Percentiles rank a stretch among this genome's conserved stretches.
These are phyloP conservation scores for Sarcoramphus papa DNA, from an alignment of 2,797 vertebrate genomes.

Conservation along the genomic window DNA sequence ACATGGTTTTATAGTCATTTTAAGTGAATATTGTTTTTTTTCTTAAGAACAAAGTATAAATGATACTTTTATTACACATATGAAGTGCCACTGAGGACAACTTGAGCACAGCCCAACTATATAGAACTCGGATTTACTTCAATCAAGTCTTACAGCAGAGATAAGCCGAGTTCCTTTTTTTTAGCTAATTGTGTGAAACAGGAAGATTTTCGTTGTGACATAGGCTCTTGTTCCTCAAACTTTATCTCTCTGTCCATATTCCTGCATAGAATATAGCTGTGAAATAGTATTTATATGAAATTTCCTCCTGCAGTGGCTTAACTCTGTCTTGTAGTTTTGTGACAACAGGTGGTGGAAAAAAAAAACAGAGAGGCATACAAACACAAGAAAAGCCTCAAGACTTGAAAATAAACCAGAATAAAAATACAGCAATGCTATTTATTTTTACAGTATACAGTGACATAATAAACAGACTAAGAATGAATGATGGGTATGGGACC, in stretches of 20 bases:
- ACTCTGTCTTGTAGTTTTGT: not conserved
- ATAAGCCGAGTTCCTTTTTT: not conserved
- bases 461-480: not conserved
- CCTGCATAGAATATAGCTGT: not conserved
- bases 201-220: not conserved
- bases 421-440: not conserved
- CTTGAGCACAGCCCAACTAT: not conserved
- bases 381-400: not conserved
- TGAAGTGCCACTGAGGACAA: not conserved
- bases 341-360: not conserved
- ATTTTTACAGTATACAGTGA: not conserved
- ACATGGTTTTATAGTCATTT: not conserved
- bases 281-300: not conserved
- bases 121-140: not conserved
- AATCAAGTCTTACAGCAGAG: not conserved
- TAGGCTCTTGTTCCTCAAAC: not conserved
- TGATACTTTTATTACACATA: not conserved
- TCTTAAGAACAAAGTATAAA: not conserved
- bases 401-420: not conserved
- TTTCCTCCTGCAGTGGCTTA: not conserved
- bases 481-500: not conserved
- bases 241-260: not conserved
- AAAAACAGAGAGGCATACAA: not conserved
- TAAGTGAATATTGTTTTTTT: not conserved
- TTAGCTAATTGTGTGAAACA: not conserved